Evolutionary conservation across 2,797 vertebrate species (phyloP).

Genomic region (Spinus olivaceus): DNA sequence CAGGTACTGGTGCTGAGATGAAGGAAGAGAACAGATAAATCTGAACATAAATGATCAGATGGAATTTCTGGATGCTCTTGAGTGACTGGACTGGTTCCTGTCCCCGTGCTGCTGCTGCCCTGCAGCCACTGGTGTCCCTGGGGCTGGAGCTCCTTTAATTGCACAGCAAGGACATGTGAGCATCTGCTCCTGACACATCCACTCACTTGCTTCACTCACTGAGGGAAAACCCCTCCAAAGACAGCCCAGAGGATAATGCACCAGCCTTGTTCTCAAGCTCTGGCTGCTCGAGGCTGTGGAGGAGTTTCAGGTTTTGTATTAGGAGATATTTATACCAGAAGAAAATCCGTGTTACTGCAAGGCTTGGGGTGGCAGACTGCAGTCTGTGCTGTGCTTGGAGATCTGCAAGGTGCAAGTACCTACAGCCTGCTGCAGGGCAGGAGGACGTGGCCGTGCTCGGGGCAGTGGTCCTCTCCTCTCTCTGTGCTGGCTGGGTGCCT

Average conservation of each 20-base stretch:
- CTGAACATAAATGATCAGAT: background rate
- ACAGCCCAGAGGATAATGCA: background rate
- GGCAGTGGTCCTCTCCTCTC: background rate
- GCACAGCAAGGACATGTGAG: background rate
- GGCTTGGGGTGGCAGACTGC: background rate
- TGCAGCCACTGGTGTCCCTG: background rate
- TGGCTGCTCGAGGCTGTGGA: background rate
- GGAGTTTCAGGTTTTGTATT: background rate
- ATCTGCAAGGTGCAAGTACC: background rate
- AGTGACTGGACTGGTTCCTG: background rate
- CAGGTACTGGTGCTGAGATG: background rate
- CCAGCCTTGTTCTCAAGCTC: background rate
- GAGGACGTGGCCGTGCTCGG: fast-evolving
- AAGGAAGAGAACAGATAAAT: background rate
- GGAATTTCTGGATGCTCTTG: background rate
- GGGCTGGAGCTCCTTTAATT: background rate
- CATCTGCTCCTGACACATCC: background rate
- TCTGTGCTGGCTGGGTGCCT: background rate
- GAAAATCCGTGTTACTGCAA: background rate
- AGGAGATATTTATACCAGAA: background rate
- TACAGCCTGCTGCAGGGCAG: background rate
- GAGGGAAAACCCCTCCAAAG: background rate
- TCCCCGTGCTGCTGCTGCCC: background rate
- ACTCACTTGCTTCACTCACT: background rate
- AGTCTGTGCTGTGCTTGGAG: background rate